A percentile compares a stretch with the other conserved stretches of the same genome.
Evolutionary conservation across 2,888 invertebrate genomes (phyloP).

Genomic region (Agrochola lychnidis): DNA sequence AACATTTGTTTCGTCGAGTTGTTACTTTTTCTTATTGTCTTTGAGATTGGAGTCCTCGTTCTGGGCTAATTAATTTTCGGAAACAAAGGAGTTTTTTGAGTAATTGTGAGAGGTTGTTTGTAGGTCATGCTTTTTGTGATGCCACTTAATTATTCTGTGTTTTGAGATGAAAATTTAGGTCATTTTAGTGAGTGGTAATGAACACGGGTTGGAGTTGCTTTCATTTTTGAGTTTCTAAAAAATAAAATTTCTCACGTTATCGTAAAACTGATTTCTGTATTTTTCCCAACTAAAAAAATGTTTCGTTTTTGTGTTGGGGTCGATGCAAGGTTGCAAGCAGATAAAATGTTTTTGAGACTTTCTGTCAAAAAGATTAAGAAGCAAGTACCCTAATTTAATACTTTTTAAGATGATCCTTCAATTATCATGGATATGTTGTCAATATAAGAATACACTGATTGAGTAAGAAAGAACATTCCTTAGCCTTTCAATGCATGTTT

Average conservation of each 20-base stretch:
- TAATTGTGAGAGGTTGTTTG: conserved; percentile 56
- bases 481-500: conserved; percentile 37
- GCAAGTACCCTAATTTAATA: background rate
- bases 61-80: conserved; percentile 69
- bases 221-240: background rate
- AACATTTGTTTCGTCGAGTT: conserved; percentile 60
- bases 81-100: conserved; percentile 61
- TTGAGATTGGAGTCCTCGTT: conserved; percentile 55
- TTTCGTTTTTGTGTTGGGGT: background rate
- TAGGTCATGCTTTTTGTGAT: conserved; percentile 54
- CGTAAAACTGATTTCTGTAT: background rate
- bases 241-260: background rate
- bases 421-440: background rate
- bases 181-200: conserved; percentile 35
- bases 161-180: conserved; percentile 36
- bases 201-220: conserved; percentile 8
- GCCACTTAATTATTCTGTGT: conserved; percentile 53
- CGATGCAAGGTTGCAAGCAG: background rate
- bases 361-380: background rate
- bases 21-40: conserved; percentile 65
- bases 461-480: conserved; percentile 41
- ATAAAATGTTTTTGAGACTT: background rate
- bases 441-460: conserved; percentile 3
- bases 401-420: background rate
- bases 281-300: background rate